Evolutionary conservation across 92 coral and sea anemone genomes (phyloP), one percentile per base, ranked within the genome.

Genomic region (Chrysogorgia sp.): DNA sequence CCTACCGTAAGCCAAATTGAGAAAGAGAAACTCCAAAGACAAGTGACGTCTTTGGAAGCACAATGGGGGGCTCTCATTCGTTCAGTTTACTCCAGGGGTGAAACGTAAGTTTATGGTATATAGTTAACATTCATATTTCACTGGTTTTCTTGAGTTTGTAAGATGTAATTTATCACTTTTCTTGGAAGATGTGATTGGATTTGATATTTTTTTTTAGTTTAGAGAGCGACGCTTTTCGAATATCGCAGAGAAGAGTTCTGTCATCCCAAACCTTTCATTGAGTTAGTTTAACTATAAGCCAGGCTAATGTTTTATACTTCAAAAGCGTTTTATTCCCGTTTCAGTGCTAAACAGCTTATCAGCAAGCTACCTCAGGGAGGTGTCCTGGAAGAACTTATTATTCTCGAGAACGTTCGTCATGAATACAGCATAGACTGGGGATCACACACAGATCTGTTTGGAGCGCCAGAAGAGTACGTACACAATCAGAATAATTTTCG

Each of bases 91-190:
- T 72, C 79, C 0, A 72, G 79, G 33, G 35, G 79, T 12, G 79
- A 72, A 56, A 49, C 79, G 79, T 72, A 72, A 72, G 79, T 72
- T 28, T 20, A 34, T 10, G n/a, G n/a, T n/a, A n/a, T n/a, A n/a
- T n/a, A n/a, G n/a, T n/a, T n/a, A n/a, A n/a, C n/a, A n/a, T n/a
- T n/a, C n/a, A n/a, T n/a, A n/a, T n/a, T n/a, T n/a, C n/a, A n/a
- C n/a, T n/a, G n/a, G n/a, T n/a, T n/a, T n/a, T n/a, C n/a, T n/a
- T n/a, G n/a, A n/a, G n/a, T n/a, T n/a, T n/a, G n/a, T n/a, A n/a
- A n/a, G n/a, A n/a, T n/a, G n/a, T n/a, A n/a, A n/a, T n/a, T n/a
- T n/a, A n/a, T n/a, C n/a, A n/a, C n/a, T n/a, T n/a, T 10, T 26
- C 10, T 4, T 23, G 2, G 26, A 59, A 9, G 1, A 23, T 22